phyloP scores from a whole-genome alignment of 2,888 invertebrate genomes.

The Melipona bicolor region DNA sequence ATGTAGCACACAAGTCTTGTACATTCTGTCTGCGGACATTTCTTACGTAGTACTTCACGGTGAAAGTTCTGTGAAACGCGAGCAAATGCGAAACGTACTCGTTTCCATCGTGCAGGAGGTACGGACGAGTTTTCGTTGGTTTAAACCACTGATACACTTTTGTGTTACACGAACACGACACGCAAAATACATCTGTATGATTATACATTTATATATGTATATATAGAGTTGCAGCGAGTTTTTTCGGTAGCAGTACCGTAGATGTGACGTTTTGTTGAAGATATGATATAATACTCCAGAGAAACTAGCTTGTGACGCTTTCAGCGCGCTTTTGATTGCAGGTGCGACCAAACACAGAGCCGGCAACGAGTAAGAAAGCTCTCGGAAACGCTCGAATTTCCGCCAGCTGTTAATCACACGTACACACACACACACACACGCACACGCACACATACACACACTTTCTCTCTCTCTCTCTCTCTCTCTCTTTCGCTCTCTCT shows the following conservation, averaged over 20 bases:
- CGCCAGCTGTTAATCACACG: background rate
- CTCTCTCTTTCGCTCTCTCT: background rate
- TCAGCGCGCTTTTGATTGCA: conserved; percentile 45
- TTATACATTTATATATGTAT: background rate
- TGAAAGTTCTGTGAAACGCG: conserved; percentile 8
- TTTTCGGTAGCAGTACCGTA: conserved; percentile 21
- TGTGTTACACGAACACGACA: conserved; percentile 43
- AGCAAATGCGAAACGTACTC: conserved; percentile 10
- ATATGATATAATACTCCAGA: background rate
- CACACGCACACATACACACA: too few species aligned
- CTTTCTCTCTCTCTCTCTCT: too few species aligned
- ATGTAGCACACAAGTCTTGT: conserved; percentile 51
- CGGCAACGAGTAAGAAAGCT: background rate
- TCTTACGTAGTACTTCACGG: conserved; percentile 44
- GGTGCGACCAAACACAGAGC: conserved; percentile 20
- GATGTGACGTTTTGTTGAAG: conserved; percentile 12
- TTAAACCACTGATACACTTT: background rate
- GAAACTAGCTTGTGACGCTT: conserved; percentile 35
- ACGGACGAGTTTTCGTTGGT: conserved; percentile 4
- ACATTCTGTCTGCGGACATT: conserved; percentile 36
- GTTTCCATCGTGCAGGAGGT: background rate
- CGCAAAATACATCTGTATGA: conserved; percentile 1
- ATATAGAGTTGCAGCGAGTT: conserved; percentile 18
- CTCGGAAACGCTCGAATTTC: background rate
- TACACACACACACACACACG: too few species aligned